phyloP scores from a whole-genome alignment of 2,888 invertebrate genomes.

The Oligia latruncula region DNA sequence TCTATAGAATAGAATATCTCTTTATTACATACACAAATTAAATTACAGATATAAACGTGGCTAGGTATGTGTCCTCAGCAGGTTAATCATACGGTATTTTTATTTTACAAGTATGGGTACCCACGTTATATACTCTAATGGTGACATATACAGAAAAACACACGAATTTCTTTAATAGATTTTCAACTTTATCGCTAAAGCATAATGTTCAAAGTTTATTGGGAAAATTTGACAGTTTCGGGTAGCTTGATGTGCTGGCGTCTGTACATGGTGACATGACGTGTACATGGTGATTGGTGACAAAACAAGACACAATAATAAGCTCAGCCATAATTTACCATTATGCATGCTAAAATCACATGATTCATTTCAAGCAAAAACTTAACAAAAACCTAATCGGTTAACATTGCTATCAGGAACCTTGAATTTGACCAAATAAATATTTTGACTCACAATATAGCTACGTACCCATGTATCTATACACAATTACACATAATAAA shows the following conservation, averaged over 20 bases:
- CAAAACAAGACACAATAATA: neutral
- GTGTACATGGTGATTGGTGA: neutral
- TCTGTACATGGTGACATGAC: too few relatives aligned
- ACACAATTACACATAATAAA: neutral
- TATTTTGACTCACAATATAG: neutral
- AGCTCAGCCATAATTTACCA: neutral
- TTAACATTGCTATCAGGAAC: neutral
- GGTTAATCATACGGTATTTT: neutral
- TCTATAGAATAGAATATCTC: neutral
- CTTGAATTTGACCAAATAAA: neutral
- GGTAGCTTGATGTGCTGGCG: too few relatives aligned
- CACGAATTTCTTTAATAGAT: too few relatives aligned
- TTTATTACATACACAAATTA: neutral
- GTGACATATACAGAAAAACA: too few relatives aligned
- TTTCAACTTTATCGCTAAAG: too few relatives aligned
- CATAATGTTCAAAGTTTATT: too few relatives aligned
- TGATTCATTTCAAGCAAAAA: neutral
- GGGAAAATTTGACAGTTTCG: too few relatives aligned
- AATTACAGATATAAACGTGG: neutral
- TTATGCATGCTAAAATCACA: neutral
- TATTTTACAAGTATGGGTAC: neutral
- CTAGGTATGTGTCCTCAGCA: neutral
- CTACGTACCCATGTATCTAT: neutral
- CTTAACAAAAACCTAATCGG: neutral
- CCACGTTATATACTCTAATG: too few relatives aligned